phyloP scores from a whole-genome alignment of 1,140 invertebrate species.

The Pseudachorutes palmiensis region DNA sequence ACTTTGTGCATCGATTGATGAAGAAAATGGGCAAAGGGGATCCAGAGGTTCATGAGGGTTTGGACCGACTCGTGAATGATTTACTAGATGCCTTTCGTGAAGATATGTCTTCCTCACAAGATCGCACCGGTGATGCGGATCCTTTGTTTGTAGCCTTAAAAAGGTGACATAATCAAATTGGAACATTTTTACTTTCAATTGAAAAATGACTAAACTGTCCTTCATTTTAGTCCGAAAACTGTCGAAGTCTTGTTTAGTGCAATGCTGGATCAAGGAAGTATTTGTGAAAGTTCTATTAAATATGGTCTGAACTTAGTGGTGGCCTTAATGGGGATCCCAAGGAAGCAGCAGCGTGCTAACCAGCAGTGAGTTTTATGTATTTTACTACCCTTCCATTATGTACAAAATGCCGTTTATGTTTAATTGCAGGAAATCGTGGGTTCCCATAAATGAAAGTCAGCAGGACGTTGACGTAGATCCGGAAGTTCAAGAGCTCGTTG shows the following conservation, averaged over 20 bases:
- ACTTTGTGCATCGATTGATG: slow-evolving; percentile 21
- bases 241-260: slow-evolving; percentile 23
- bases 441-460: slow-evolving; percentile 13
- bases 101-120: slow-evolving; percentile 34
- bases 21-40: slow-evolving; percentile 11
- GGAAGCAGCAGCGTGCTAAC: slow-evolving; percentile 16
- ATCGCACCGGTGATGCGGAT: slow-evolving; percentile 28
- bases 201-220: neutral
- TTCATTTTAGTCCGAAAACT: slow-evolving; percentile 25
- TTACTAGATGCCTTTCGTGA: slow-evolving; percentile 37
- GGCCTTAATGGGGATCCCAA: slow-evolving; percentile 32
- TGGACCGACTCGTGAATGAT: slow-evolving; percentile 34
- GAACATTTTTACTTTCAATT: neutral
- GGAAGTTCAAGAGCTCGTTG: neutral
- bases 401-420: neutral
- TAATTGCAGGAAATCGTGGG: slow-evolving; percentile 2
- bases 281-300: slow-evolving; percentile 30
- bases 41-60: slow-evolving; percentile 15
- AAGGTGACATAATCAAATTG: slow-evolving; percentile 20
- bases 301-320: slow-evolving; percentile 31
- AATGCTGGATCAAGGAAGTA: slow-evolving; percentile 15
- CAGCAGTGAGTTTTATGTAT: slow-evolving; percentile 7
- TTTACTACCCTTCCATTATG: neutral
- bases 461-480: slow-evolving; percentile 12
- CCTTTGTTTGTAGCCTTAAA: slow-evolving; percentile 35